A percentile compares a stretch with the other conserved stretches of the same genome.
These are phyloP conservation scores for Equus przewalskii DNA, from an alignment of 2,113 vertebrate genomes.

Conservation along the genomic window DNA sequence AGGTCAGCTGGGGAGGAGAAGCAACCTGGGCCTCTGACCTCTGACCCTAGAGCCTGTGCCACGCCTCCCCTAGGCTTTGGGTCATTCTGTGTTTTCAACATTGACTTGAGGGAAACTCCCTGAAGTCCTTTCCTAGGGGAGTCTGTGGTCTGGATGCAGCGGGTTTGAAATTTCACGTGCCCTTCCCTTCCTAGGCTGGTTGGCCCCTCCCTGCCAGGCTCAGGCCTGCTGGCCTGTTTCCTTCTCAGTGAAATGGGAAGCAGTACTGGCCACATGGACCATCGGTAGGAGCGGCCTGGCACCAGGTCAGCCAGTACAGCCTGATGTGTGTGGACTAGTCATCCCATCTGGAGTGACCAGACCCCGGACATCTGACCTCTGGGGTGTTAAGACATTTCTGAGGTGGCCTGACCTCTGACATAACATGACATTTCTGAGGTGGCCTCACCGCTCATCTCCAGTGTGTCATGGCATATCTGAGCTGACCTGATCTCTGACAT, in stretches of 20 bases:
- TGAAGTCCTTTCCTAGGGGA: accelerated
- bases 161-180: too few relatives aligned
- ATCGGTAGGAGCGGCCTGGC: too few relatives aligned
- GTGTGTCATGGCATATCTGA: background rate
- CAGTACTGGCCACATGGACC: too few relatives aligned
- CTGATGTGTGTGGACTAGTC: too few relatives aligned
- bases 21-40: background rate
- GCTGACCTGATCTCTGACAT: background rate
- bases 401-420: background rate
- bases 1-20: background rate
- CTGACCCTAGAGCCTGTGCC: background rate
- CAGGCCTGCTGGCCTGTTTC: too few relatives aligned
- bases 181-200: too few relatives aligned
- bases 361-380: background rate
- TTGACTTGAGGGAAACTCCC: background rate
- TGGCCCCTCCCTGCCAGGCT: background rate
- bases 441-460: background rate
- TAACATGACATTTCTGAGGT: background rate
- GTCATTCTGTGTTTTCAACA: background rate
- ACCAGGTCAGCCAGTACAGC: too few relatives aligned
- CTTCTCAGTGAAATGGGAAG: background rate
- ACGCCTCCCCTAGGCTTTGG: background rate
- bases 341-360: too few relatives aligned
- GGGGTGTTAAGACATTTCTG: background rate
- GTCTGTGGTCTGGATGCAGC: background rate